Evolutionary conservation across 2,113 vertebrate genomes (phyloP).

Genomic region (Alosa alosa): DNA sequence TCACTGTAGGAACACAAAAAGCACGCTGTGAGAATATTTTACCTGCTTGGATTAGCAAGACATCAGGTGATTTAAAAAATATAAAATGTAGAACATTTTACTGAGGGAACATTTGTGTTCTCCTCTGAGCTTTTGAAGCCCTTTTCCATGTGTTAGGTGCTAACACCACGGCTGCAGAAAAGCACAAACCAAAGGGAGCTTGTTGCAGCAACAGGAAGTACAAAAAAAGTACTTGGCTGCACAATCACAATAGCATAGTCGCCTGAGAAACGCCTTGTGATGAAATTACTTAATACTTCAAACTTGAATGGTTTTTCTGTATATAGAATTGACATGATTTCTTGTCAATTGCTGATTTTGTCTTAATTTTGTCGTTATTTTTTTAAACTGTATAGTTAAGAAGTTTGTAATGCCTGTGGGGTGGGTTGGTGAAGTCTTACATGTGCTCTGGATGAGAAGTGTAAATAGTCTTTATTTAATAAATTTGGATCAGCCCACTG

Average conservation of each 20-base stretch:
- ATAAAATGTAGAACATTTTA: conserved; percentile 31
- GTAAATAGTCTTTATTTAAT: conserved; percentile 75
- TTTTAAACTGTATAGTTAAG: neutral
- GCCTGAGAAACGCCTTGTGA: conserved; percentile 66
- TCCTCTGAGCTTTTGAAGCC: conserved; percentile 48
- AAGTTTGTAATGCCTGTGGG: conserved; percentile 54
- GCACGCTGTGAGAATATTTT: conserved; percentile 42
- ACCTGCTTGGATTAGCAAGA: conserved; percentile 47
- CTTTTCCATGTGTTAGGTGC: conserved; percentile 69
- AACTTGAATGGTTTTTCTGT: conserved; percentile 74
- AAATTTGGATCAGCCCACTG: conserved; percentile 53
- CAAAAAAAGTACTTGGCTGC: conserved; percentile 60
- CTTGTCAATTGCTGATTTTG: conserved; percentile 56
- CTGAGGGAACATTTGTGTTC: conserved; percentile 20
- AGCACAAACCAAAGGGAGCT: conserved; percentile 78
- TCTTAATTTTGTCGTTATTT: conserved; percentile 59
- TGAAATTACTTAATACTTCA: conserved; percentile 53
- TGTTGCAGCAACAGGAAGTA: conserved; percentile 64
- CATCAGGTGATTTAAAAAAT: conserved; percentile 59
- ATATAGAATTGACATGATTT: conserved; percentile 59
- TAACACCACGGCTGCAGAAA: conserved; percentile 71
- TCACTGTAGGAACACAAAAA: conserved; percentile 26
- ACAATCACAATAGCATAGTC: conserved; percentile 72
- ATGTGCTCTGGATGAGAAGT: conserved; percentile 69
- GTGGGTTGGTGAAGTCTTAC: conserved; percentile 63